These are phyloP conservation scores for Temnothorax curvispinosus DNA, from an alignment of 1,140 invertebrate species.

Conservation along the genomic window DNA sequence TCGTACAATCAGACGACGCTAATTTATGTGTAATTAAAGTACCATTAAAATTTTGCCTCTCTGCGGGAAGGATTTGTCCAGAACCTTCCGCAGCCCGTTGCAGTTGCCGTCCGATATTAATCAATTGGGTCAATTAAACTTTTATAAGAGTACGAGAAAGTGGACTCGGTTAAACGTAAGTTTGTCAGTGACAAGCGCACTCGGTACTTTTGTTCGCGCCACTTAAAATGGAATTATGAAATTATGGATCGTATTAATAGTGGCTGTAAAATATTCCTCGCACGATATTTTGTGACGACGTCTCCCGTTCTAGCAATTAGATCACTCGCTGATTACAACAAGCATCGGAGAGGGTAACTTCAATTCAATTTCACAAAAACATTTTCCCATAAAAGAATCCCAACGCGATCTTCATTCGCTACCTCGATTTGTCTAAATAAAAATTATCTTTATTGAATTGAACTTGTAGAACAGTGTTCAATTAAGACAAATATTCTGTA, in stretches of 20 bases:
- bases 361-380: background rate
- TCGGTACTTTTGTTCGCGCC: constrained; percentile 27
- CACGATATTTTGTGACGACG: background rate
- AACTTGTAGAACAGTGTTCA: background rate
- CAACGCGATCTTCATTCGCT: background rate
- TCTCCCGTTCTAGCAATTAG: constrained; percentile 16
- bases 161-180: constrained; percentile 25
- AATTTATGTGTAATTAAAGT: constrained; percentile 45
- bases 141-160: constrained; percentile 26
- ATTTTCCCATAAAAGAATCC: background rate
- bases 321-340: background rate
- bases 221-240: constrained; percentile 40
- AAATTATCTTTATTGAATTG: background rate
- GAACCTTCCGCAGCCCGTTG: background rate
- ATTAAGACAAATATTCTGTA: background rate
- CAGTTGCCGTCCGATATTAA: constrained; percentile 15
- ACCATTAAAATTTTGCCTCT: constrained; percentile 3
- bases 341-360: background rate
- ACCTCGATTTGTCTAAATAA: background rate
- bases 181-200: constrained; percentile 13
- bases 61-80: background rate
- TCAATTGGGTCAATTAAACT: constrained; percentile 56
- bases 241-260: constrained; percentile 21
- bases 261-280: constrained; percentile 17
- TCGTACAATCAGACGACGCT: constrained; percentile 20